These are phyloP conservation scores for Adelphocoris suturalis DNA, from an alignment of 2,888 invertebrate species.

Conservation along the genomic window DNA sequence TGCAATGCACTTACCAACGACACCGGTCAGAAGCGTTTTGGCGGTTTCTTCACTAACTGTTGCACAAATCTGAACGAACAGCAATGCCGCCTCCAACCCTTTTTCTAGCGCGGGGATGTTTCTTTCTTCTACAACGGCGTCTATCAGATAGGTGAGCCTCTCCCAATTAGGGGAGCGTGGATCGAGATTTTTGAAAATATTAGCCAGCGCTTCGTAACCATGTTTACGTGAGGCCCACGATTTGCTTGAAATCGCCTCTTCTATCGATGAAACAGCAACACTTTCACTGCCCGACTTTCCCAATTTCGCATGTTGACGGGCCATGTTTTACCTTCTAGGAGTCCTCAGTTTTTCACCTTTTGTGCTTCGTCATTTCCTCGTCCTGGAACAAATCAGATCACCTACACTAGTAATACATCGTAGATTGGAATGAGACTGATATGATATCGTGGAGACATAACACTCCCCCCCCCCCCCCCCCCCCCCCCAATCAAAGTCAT, in stretches of 20 bases:
- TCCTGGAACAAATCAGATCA: background rate
- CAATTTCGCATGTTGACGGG: background rate
- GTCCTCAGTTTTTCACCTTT: background rate
- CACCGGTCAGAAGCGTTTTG: background rate
- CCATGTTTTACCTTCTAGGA: background rate
- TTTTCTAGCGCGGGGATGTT: conserved; percentile 31
- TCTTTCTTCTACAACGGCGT: background rate
- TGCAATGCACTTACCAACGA: background rate
- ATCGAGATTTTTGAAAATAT: background rate
- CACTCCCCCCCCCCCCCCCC: too few species aligned
- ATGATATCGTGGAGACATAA: too few species aligned
- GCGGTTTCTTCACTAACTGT: background rate
- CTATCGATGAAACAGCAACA: background rate
- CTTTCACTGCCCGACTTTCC: background rate
- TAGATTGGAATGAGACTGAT: too few species aligned
- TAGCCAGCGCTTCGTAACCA: background rate
- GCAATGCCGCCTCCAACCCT: background rate
- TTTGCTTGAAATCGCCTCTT: background rate
- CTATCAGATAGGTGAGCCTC: background rate
- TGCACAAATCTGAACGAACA: background rate
- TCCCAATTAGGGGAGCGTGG: background rate
- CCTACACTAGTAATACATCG: too few species aligned
- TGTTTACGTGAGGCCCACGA: conserved; percentile 14
- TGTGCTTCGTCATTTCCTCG: background rate
- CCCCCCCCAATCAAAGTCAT: too few species aligned